Conservation (phyloP, 1,140 invertebrate species). For the Microplitis demolitor region DNA sequence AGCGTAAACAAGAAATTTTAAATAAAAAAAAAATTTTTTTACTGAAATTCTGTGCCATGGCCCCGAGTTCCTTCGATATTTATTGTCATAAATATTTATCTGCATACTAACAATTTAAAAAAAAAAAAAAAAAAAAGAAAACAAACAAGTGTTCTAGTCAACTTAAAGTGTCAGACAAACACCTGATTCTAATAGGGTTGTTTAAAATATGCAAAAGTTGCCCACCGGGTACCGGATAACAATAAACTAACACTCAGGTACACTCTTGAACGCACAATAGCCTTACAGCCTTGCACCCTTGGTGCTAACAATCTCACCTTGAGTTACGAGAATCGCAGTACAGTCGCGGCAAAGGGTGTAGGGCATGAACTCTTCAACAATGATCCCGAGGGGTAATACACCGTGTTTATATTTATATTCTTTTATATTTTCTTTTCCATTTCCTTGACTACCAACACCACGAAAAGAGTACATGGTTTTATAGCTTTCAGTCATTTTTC, state of each 20-base stretch:
- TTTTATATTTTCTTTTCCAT: background rate
- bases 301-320: conserved; percentile 58
- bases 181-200: conserved; percentile 11
- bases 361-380: too few relatives aligned
- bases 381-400: too few relatives aligned
- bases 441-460: background rate
- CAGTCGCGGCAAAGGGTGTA: background rate
- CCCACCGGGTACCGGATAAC: conserved; percentile 59
- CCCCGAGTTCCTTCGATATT: too few relatives aligned
- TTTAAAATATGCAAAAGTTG: conserved; percentile 55
- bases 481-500: conserved; percentile 10
- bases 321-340: conserved; percentile 1
- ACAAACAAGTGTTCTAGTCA: too few relatives aligned
- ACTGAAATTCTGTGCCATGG: too few relatives aligned
- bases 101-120: background rate
- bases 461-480: conserved; percentile 4
- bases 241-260: conserved; percentile 59
- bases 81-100: background rate
- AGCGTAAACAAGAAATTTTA: too few relatives aligned
- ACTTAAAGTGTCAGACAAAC: background rate
- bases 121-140: conserved; percentile 39
- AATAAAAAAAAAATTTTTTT: too few relatives aligned
- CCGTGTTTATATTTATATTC: conserved; percentile 22
- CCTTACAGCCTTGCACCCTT: conserved; percentile 43
- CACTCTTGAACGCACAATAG: conserved; percentile 34